phyloP scores from a whole-genome alignment of 1,140 invertebrate species.

The Drosophila mojavensis region DNA sequence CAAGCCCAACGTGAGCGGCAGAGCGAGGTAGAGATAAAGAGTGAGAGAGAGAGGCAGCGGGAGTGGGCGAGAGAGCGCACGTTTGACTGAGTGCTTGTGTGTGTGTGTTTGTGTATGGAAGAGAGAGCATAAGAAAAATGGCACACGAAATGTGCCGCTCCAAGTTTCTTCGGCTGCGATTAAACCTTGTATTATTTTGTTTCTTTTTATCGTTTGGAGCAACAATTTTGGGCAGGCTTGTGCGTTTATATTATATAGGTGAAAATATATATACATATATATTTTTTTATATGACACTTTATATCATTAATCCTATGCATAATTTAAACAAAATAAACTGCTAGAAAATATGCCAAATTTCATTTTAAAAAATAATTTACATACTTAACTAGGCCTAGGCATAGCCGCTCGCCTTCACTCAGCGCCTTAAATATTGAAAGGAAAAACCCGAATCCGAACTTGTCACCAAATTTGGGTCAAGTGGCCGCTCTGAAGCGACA shows the following conservation, averaged over 20 bases:
- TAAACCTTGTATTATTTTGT: slow-evolving; percentile 3
- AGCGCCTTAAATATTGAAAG: not conserved
- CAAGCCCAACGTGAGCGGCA: slow-evolving; percentile 14
- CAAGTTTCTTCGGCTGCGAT: slow-evolving; percentile 36
- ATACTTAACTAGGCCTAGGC: not conserved
- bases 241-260: slow-evolving; percentile 4
- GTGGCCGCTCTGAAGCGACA: slow-evolving; percentile 51
- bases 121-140: slow-evolving; percentile 10
- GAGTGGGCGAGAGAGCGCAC: slow-evolving; percentile 9
- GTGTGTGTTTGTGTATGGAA: slow-evolving; percentile 1
- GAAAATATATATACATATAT: no score
- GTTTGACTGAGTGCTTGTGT: not conserved
- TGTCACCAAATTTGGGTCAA: slow-evolving; percentile 62
- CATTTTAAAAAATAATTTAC: not conserved
- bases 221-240: slow-evolving; percentile 64
- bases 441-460: not conserved
- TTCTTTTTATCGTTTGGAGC: slow-evolving; percentile 30
- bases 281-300: no score
- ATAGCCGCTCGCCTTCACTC: not conserved
- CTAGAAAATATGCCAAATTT: not conserved
- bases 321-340: not conserved
- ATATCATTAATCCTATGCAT: not conserved
- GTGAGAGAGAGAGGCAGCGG: not conserved
- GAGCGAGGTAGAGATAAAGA: slow-evolving; percentile 4
- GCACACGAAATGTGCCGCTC: slow-evolving; percentile 33